Evolutionary conservation across 2,113 vertebrate genomes (phyloP).

Genomic region (Hippocampus barbouri): DNA sequence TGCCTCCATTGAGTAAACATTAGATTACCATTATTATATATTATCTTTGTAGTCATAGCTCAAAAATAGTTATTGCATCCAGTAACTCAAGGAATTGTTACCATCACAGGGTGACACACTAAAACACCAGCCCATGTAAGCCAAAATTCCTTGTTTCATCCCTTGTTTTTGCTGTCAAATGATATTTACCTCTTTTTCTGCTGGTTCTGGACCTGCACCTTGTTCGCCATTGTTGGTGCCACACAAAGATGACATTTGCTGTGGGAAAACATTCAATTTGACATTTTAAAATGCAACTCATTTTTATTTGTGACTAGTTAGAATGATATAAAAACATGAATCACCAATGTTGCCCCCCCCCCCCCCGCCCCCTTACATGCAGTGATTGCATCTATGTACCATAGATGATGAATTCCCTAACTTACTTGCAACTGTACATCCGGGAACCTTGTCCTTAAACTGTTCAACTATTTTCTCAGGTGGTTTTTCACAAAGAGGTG

Average conservation of each 20-base stretch:
- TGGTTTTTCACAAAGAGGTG: too few relatives aligned
- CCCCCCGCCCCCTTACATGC: too few relatives aligned
- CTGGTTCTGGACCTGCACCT: constrained; percentile 21
- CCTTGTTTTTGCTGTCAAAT: neutral
- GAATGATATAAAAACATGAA: too few relatives aligned
- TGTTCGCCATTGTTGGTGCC: constrained; percentile 39
- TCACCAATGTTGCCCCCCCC: too few relatives aligned
- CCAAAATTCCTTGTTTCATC: neutral
- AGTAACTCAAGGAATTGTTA: neutral
- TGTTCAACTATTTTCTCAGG: too few relatives aligned
- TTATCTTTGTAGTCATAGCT: neutral
- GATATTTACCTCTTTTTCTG: constrained; percentile 41
- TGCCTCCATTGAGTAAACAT: neutral
- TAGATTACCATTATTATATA: neutral
- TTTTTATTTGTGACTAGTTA: too few relatives aligned
- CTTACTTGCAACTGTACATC: too few relatives aligned
- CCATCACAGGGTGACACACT: neutral
- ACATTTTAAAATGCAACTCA: neutral
- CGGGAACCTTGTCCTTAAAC: too few relatives aligned
- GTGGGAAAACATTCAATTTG: neutral
- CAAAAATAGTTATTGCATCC: neutral
- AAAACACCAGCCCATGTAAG: neutral
- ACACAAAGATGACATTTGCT: constrained; percentile 58
- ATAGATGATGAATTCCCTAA: too few relatives aligned
- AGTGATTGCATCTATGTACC: too few relatives aligned